phyloP scores from a whole-genome alignment of 2,888 invertebrate species.

The Hirtodrosophila alboralis region DNA sequence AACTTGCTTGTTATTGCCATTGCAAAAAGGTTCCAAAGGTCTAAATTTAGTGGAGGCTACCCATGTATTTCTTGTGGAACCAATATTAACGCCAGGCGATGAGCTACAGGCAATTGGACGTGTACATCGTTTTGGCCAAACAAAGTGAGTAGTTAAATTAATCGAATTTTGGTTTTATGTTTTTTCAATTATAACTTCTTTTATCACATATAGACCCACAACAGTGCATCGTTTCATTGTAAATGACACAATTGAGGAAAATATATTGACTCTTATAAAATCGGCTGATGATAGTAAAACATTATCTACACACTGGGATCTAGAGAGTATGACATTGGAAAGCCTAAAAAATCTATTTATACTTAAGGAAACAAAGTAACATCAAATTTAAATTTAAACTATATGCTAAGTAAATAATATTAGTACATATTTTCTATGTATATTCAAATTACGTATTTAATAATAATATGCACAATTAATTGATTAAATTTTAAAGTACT shows the following conservation, averaged over 20 bases:
- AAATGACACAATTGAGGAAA: conserved; percentile 89
- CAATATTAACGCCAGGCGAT: conserved; percentile 89
- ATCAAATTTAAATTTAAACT: not conserved
- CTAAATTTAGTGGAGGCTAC: conserved; percentile 91
- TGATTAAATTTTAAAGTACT: not conserved
- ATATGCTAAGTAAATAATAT: conserved; percentile 1
- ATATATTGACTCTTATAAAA: conserved; percentile 83
- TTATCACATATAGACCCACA: conserved; percentile 84
- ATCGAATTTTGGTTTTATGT: conserved; percentile 1
- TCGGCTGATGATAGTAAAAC: conserved; percentile 81
- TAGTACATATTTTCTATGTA: no score
- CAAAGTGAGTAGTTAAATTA: conserved; percentile 84
- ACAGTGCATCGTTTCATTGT: conserved; percentile 90
- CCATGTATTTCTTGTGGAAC: conserved; percentile 90
- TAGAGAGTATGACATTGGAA: conserved; percentile 73
- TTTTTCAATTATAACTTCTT: no score
- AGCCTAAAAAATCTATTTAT: conserved; percentile 68
- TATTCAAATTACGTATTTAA: conserved; percentile 4
- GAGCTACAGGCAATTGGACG: conserved; percentile 91
- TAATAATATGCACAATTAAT: conserved; percentile 8
- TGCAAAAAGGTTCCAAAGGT: conserved; percentile 90
- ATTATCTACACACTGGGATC: conserved; percentile 73
- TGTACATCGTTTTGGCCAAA: conserved; percentile 92
- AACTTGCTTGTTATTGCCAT: conserved; percentile 88
- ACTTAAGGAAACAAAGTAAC: conserved; percentile 33